phyloP scores from a whole-genome alignment of 2,113 vertebrate species.

The Steatornis caripensis region DNA sequence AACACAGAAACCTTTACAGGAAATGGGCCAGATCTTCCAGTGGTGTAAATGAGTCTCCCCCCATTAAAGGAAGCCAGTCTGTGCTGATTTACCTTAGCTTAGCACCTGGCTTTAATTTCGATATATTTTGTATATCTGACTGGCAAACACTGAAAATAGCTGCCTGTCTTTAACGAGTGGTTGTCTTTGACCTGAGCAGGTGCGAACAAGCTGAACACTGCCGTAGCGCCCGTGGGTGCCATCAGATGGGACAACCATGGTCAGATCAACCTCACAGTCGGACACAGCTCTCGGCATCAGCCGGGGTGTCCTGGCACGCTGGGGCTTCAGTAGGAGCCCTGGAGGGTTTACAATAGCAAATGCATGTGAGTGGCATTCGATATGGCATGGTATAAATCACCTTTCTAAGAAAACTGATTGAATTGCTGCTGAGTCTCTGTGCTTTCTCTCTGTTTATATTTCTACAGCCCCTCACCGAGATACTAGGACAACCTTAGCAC shows the following conservation, averaged over 20 bases:
- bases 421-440: background rate
- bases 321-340: background rate
- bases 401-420: background rate
- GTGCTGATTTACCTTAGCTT: background rate
- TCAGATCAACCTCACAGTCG: background rate
- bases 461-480: background rate
- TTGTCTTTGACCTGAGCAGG: background rate
- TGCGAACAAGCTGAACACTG: background rate
- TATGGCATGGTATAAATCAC: background rate
- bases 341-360: background rate
- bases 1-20: background rate
- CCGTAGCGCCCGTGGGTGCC: background rate
- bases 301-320: accelerated
- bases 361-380: background rate
- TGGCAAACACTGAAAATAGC: background rate
- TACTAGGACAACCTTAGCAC: background rate
- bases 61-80: background rate
- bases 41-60: background rate
- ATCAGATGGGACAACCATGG: background rate
- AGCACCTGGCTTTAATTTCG: background rate
- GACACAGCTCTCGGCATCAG: background rate
- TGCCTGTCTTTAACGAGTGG: background rate
- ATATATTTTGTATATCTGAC: background rate
- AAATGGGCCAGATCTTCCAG: background rate
- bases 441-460: background rate